Conservation (phyloP, 2,888 invertebrate genomes). For the Steinernema hermaphroditum region DNA sequence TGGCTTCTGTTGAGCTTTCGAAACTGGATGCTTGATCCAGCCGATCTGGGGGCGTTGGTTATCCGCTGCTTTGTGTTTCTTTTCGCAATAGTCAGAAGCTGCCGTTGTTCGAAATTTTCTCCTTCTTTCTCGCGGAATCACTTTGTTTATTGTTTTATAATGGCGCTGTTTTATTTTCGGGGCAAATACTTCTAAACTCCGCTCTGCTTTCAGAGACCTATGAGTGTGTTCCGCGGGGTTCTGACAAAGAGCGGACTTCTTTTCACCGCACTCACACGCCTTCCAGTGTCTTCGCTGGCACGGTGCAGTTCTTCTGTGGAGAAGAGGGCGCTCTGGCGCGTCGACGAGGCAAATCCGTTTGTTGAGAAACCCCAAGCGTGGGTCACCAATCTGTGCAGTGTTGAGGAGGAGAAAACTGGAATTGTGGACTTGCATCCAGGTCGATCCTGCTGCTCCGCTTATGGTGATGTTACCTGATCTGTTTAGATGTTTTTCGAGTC, state of each 20-base stretch:
- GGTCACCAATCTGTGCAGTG: slow-evolving; percentile 43
- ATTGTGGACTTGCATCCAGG: slow-evolving; percentile 87
- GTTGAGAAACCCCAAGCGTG: slow-evolving; percentile 44
- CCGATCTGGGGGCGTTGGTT: no score
- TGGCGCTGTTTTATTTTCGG: no score
- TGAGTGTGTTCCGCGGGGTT: background rate
- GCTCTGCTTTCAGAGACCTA: background rate
- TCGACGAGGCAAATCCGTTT: slow-evolving; percentile 40
- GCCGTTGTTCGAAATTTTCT: no score
- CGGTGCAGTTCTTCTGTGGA: background rate
- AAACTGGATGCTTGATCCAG: no score
- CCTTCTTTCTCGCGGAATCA: no score
- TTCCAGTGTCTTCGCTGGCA: background rate
- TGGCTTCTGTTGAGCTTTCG: no score
- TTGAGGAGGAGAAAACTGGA: slow-evolving; percentile 72
- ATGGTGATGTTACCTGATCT: background rate
- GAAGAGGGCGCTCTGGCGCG: background rate
- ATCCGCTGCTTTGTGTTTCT: no score
- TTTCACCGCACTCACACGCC: background rate
- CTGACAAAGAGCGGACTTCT: background rate
- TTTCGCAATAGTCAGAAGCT: no score
- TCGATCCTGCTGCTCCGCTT: slow-evolving; percentile 39
- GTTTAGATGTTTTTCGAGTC: slow-evolving; percentile 57
- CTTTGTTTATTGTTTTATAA: no score
- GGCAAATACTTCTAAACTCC: no score